Evolutionary conservation across 2,797 vertebrate species (phyloP), one percentile per base, ranked within the genome.

Genomic region (Anas georgica): DNA sequence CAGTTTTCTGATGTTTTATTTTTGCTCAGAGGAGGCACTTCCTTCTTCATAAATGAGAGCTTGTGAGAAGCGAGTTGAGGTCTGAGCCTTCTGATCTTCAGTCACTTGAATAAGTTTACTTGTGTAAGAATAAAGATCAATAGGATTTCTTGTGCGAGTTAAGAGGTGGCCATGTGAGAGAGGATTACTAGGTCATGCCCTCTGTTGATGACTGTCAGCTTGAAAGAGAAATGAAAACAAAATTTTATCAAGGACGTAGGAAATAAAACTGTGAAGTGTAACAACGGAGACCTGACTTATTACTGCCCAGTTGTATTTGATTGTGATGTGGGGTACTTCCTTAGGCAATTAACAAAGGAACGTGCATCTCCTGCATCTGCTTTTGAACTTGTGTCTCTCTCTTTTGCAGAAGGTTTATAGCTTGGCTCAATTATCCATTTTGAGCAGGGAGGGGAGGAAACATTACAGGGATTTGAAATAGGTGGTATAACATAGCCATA

Each of bases 401-500:
- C 35, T 12, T 96, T 92, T 95, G 69, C 89, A 91, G 91, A 96
- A 97, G 94, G 96, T 97, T 98, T 97, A 94, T 97, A 95, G 92
- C 88, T 98, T 98, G 97, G 96, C 97, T 97, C 96, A 93, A 95
- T 97, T 97, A 97, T 79, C 95, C 96, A 86, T 92, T 98, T 97
- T 95, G 95, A 94, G 56, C 48, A 86, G 93, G 95, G 96, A 97
- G 96, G 88, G 94, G 96, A 97, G 87, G 95, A 93, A 96, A 89
- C 97, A 89, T 98, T 97, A 90, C 90, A 82, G 95, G 94, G 96
- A 96, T 97, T 97, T 97, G 97, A 98, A 98, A 98, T 98, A 98
- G 97, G 98, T 98, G 96, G 95, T 98, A 96, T 98, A 98, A 97
- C 97, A 97, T 52, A 96, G 95, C 97, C 98, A 98, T 98, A 98